phyloP scores from a whole-genome alignment of 2,113 vertebrate species.

The Sebastes schlegelii region DNA sequence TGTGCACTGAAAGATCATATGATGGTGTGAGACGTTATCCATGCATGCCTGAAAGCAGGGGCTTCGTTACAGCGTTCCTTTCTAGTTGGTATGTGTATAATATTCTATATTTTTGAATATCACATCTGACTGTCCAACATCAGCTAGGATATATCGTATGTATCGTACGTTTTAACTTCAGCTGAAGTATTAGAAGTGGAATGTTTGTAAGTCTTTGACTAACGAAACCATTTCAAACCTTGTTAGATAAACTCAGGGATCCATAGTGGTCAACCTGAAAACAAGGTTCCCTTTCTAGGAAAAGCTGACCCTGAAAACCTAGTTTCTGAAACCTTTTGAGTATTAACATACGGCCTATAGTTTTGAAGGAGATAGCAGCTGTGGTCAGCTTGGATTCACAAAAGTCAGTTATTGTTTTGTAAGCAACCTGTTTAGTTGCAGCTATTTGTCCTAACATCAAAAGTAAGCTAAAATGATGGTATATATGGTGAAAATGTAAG shows the following conservation, averaged over 20 bases:
- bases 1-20: constrained; percentile 23
- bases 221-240: background rate
- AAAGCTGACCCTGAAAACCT: background rate
- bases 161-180: background rate
- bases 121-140: background rate
- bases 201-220: background rate
- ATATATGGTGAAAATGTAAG: background rate
- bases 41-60: constrained; percentile 8
- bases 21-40: background rate
- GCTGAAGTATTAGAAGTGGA: too few species aligned
- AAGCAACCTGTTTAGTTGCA: too few species aligned
- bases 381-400: background rate
- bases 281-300: background rate
- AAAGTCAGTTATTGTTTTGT: background rate
- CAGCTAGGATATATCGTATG: background rate
- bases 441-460: background rate
- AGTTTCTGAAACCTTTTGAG: background rate
- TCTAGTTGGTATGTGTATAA: background rate
- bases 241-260: background rate
- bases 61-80: background rate
- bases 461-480: background rate
- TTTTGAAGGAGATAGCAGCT: background rate
- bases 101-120: background rate
- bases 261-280: background rate
- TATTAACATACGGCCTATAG: background rate